phyloP scores from a whole-genome alignment of 2,797 vertebrate species.

The Coendou prehensilis region DNA sequence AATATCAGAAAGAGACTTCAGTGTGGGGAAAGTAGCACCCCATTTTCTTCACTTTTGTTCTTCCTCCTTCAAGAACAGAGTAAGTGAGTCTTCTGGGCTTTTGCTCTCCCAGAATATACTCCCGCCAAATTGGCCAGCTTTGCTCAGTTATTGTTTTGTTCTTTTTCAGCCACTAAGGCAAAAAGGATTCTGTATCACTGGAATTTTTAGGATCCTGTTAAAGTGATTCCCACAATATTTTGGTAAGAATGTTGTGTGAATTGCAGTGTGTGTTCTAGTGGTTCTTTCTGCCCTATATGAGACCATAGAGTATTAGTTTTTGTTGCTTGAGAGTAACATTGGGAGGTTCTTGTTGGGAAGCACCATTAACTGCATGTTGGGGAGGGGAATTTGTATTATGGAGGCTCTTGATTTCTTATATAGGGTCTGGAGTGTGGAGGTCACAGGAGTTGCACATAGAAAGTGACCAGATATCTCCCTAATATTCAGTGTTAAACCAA shows the following conservation, averaged over 20 bases:
- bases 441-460: not conserved
- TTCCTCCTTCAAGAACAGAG: not conserved
- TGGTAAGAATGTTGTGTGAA: not conserved
- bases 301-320: not conserved
- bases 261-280: not conserved
- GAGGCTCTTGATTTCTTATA: not conserved
- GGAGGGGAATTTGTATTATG: not conserved
- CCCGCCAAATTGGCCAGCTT: not conserved
- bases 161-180: constrained; percentile 10
- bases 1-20: not conserved
- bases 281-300: not conserved
- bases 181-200: not conserved
- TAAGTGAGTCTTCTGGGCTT: not conserved
- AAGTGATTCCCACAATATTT: not conserved
- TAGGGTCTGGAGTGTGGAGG: not conserved
- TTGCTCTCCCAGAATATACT: not conserved
- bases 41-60: not conserved
- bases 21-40: not conserved
- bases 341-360: not conserved
- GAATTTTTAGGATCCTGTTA: not conserved
- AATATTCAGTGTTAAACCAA: not conserved
- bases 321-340: not conserved
- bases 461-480: not conserved
- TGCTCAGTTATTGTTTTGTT: not conserved
- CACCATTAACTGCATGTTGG: not conserved